Base-by-base conservation (phyloP, 92 coral and sea anemone species). In the Zoanthus sociatus region DNA sequence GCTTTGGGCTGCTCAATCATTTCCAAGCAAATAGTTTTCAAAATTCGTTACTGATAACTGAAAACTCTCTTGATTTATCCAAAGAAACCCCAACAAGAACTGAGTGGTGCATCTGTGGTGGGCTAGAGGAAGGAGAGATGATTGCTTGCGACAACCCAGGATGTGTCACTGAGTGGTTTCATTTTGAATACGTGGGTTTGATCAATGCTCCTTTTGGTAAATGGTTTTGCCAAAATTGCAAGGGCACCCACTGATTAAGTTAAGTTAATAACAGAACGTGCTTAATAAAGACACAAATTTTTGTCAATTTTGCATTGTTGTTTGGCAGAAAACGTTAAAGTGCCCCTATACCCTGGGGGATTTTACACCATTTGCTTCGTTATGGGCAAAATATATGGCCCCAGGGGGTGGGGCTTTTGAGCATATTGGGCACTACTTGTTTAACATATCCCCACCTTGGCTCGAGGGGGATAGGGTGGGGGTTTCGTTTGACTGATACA, bases 331-430 rank as follows among this genome's bases (percentile, higher is more conserved):
- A 72, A 71, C 50, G 44, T 72, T 72, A 33, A 72, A 72, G 77
- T 72, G 76, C 76, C 79, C 79, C 64, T 76, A 76, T 76, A 76
- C 79, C 79, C 79, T 76, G 79, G 79, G 79, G 79, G 79, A 76
- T 76, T 76, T 76, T 76, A 76, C 79, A 26, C 79, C 79, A 76
- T 76, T 76, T 76, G 79, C 79, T 76, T 48, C 79, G 64, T 51
- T 76, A 76, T 76, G 79, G 79, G 79, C 79, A 76, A 76, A 76
- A 76, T 48, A 50, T 76, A 76, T 76, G 79, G 79, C 79, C 79
- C 79, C 79, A 76, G 79, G 63, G 79, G 79, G 79, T 76, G 79
- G 64, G 63, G 79, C 79, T 76, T 76, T 76, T 76, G 79, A 76
- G 79, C 79, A 76, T 48, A 76, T 76, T 76, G 79, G 79, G 79